A percentile compares a stretch with the other conserved stretches of the same genome.
These are phyloP conservation scores for Tor tambroides DNA, from an alignment of 2,113 vertebrate genomes.

Conservation along the genomic window DNA sequence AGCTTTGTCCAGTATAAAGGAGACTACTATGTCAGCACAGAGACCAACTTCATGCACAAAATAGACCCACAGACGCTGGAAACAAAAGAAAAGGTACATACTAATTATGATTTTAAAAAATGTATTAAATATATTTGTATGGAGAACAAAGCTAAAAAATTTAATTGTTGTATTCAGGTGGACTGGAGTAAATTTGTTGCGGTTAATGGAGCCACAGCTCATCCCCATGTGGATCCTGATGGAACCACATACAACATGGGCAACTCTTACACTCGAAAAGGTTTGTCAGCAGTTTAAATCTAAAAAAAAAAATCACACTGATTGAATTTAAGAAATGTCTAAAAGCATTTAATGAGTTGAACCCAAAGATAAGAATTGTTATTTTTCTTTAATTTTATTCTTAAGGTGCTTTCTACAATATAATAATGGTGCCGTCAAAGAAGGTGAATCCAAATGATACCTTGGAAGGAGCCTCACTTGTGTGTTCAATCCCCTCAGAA, in stretches of 20 bases:
- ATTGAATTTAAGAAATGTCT: not conserved
- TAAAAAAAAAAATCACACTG: not conserved
- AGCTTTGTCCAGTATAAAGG: too few species aligned
- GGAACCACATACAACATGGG: constrained; percentile 94
- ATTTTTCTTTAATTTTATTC: not conserved
- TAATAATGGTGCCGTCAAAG: constrained; percentile 84
- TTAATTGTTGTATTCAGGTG: constrained; percentile 74
- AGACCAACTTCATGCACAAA: too few species aligned
- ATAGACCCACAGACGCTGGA: constrained; percentile 83
- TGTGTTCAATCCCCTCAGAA: constrained; percentile 83
- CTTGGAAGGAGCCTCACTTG: constrained; percentile 80
- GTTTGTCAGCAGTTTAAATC: constrained; percentile 62
- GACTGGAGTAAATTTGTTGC: constrained; percentile 89
- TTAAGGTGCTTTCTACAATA: constrained; percentile 85
- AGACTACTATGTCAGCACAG: too few species aligned
- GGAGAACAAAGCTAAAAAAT: not conserved
- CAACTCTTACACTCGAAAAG: constrained; percentile 82
- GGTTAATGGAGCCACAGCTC: constrained; percentile 90
- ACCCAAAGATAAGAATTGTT: not conserved
- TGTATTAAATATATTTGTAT: not conserved
- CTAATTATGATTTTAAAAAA: not conserved
- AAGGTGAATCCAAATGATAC: constrained; percentile 70
- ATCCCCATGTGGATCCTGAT: constrained; percentile 87
- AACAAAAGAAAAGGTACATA: constrained; percentile 81
- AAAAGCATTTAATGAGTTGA: not conserved